A percentile compares a stretch with the other conserved stretches of the same genome.
phyloP scores from a whole-genome alignment of 2,888 invertebrate genomes.

The Trisateles emortualis region DNA sequence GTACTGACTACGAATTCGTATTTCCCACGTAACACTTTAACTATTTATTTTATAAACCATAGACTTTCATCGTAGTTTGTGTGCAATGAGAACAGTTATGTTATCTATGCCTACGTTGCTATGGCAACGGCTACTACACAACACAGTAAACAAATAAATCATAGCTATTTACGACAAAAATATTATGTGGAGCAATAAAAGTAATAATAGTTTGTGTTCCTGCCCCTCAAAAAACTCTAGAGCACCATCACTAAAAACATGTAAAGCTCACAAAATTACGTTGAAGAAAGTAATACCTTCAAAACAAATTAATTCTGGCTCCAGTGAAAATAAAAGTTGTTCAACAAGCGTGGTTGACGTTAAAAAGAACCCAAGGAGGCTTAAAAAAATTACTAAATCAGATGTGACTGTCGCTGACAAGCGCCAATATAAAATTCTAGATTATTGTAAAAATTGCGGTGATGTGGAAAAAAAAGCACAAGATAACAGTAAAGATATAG shows the following conservation, averaged over 20 bases:
- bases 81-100: too few species aligned
- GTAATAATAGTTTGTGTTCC: conserved; percentile 22
- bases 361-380: conserved; percentile 31
- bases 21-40: neutral
- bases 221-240: conserved; percentile 24
- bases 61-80: too few species aligned
- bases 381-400: conserved; percentile 70
- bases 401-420: conserved; percentile 55
- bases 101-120: neutral
- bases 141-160: neutral
- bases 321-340: conserved; percentile 57
- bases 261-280: conserved; percentile 15
- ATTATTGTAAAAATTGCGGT: conserved; percentile 65
- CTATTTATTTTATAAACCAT: neutral
- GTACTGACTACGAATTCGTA: neutral
- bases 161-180: neutral
- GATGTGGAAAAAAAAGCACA: conserved; percentile 43
- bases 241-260: conserved; percentile 28
- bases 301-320: conserved; percentile 43
- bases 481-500: conserved; percentile 7
- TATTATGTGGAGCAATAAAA: conserved; percentile 32
- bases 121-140: conserved; percentile 16
- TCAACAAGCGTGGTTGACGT: conserved; percentile 57
- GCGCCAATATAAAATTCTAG: conserved; percentile 20
- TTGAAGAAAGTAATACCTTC: conserved; percentile 64